phyloP scores from a whole-genome alignment of 1,140 invertebrate genomes.

The Papilio xuthus region DNA sequence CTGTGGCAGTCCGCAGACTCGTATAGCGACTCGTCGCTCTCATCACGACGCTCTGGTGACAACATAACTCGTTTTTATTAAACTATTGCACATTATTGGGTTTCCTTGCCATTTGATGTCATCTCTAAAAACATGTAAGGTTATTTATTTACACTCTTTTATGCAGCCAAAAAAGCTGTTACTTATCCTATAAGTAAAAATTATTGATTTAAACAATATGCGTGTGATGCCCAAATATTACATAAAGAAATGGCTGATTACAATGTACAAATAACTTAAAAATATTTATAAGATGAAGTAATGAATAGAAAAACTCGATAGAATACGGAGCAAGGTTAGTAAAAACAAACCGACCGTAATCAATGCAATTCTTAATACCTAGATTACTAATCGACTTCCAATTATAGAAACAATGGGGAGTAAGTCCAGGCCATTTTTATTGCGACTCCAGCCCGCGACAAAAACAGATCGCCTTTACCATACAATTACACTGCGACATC shows the following conservation, averaged over 20 bases:
- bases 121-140: not conserved
- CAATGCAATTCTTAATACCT: conserved; percentile 2
- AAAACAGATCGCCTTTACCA: conserved; percentile 22
- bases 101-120: conserved; percentile 32
- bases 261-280: not conserved
- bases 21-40: conserved; percentile 77
- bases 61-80: conserved; percentile 24
- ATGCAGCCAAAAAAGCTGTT: not conserved
- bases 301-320: not conserved
- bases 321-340: not conserved
- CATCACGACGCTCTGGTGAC: conserved; percentile 70
- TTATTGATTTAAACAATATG: not conserved
- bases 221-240: not conserved
- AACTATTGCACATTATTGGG: not conserved
- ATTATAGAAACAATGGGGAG: conserved; percentile 36
- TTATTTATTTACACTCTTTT: not conserved
- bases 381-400: conserved; percentile 10
- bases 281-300: not conserved
- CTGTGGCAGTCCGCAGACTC: conserved; percentile 76
- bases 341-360: not conserved
- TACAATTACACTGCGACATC: conserved; percentile 18
- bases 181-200: not conserved
- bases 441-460: not conserved
- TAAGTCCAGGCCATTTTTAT: conserved; percentile 21
- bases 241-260: conserved; percentile 4